Evolutionary conservation across 92 coral and sea anemone species (phyloP).

Genomic region (Actinostola sp.): DNA sequence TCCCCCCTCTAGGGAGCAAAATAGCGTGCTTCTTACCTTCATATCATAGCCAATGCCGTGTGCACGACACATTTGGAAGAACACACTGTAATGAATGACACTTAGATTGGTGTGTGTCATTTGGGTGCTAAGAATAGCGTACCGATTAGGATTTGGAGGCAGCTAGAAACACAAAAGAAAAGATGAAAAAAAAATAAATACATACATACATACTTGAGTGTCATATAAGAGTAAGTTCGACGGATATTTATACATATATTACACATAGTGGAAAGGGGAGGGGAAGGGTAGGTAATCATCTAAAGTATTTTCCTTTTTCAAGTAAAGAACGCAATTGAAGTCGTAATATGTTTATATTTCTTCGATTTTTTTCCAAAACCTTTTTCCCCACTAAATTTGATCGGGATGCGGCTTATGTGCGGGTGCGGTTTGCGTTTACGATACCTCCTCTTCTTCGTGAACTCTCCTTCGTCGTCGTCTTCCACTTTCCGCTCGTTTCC

Average conservation of each 20-base stretch:
- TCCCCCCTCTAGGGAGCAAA: not conserved
- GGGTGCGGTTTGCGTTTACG: not conserved
- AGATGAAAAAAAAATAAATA: not conserved
- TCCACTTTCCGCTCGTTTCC: conserved; percentile 73
- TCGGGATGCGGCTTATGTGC: too few relatives aligned
- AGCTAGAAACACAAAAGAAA: conserved; percentile 51
- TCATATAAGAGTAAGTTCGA: not conserved
- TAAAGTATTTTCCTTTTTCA: too few relatives aligned
- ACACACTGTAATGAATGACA: conserved; percentile 97
- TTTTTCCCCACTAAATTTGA: too few relatives aligned
- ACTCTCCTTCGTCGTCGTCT: conserved; percentile 75
- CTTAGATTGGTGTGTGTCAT: conserved; percentile 93
- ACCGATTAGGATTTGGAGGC: conserved; percentile 91
- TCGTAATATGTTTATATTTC: too few relatives aligned
- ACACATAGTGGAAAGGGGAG: not conserved
- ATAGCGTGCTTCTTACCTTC: conserved; percentile 60
- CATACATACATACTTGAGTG: too few relatives aligned
- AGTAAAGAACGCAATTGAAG: too few relatives aligned
- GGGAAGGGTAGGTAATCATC: not conserved
- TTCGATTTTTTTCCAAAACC: too few relatives aligned
- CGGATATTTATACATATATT: not conserved
- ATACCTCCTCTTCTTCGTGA: conserved; percentile 71
- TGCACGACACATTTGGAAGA: conserved; percentile 99
- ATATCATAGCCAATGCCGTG: conserved; percentile 99
- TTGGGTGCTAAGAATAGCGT: conserved; percentile 84